phyloP scores from a whole-genome alignment of 2,888 invertebrate species.

The Agonopterix subpropinquella region DNA sequence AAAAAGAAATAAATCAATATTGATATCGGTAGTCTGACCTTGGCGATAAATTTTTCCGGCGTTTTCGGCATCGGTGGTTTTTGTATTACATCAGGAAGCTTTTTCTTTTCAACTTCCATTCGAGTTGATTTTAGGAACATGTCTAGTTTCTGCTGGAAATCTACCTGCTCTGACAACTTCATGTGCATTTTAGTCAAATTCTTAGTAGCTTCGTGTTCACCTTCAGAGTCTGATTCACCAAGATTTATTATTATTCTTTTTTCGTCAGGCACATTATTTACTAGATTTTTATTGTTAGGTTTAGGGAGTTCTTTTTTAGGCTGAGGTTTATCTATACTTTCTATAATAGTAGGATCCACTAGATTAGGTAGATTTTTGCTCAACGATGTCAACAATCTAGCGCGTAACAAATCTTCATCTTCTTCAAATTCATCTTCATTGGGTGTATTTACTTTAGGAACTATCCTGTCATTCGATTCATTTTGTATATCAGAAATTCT shows the following conservation, averaged over 20 bases:
- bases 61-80: conserved; percentile 34
- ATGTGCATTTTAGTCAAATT: conserved; percentile 71
- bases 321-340: conserved; percentile 17
- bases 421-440: conserved; percentile 67
- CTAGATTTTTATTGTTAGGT: conserved; percentile 15
- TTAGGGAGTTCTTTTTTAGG: conserved; percentile 10
- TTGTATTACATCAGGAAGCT: conserved; percentile 43
- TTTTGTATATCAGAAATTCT: conserved; percentile 12
- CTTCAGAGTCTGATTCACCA: conserved; percentile 66
- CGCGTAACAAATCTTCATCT: conserved; percentile 77
- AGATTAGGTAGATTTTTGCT: conserved; percentile 72
- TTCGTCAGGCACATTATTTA: conserved; percentile 33
- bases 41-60: conserved; percentile 55
- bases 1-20: conserved; percentile 1
- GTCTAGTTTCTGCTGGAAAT: conserved; percentile 65
- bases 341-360: conserved; percentile 34
- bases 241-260: conserved; percentile 63
- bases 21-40: conserved; percentile 39
- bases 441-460: conserved; percentile 8
- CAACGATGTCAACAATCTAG: conserved; percentile 75
- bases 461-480: neutral
- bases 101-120: conserved; percentile 53
- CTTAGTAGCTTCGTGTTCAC: conserved; percentile 67
- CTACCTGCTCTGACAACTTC: conserved; percentile 53
- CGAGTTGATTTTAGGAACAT: conserved; percentile 60